A percentile compares a stretch with the other conserved stretches of the same genome.
Conservation (phyloP, 2,888 invertebrate species). For the Stenurella melanura region DNA sequence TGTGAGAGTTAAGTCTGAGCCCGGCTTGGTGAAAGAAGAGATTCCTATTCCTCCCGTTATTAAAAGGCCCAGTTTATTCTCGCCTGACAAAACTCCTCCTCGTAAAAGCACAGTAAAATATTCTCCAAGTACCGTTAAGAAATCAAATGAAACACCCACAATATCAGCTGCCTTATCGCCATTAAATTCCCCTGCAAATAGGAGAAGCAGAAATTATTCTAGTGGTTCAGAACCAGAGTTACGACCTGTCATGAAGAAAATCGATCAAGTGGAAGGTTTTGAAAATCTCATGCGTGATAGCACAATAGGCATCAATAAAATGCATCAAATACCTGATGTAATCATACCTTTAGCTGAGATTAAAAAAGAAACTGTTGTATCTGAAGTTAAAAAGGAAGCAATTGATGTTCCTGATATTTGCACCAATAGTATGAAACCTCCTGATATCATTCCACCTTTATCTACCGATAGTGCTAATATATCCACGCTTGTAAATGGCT, state of each 20-base stretch:
- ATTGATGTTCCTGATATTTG: constrained; percentile 29
- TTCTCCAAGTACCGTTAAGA: constrained; percentile 30
- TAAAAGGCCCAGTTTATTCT: constrained; percentile 79
- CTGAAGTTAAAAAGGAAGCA: constrained; percentile 25
- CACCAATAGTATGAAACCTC: constrained; percentile 72
- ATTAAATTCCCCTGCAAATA: constrained; percentile 57
- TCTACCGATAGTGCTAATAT: constrained; percentile 44
- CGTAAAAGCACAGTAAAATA: constrained; percentile 66
- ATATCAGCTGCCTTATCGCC: constrained; percentile 59
- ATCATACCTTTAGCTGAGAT: constrained; percentile 44
- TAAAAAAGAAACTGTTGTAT: constrained; percentile 12
- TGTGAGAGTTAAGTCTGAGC: constrained; percentile 54
- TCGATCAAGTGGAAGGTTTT: constrained; percentile 79
- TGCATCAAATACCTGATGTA: constrained; percentile 66
- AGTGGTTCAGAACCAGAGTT: constrained; percentile 78
- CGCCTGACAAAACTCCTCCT: constrained; percentile 78
- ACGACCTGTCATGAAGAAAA: constrained; percentile 78
- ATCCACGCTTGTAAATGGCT: constrained; percentile 76
- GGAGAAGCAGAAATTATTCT: constrained; percentile 72
- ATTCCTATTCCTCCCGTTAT: constrained; percentile 65
- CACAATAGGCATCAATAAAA: constrained; percentile 69
- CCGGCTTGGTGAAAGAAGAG: constrained; percentile 57
- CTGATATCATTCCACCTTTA: constrained; percentile 73
- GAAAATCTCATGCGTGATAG: constrained; percentile 78
- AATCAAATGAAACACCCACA: constrained; percentile 35